Base-by-base conservation (phyloP, 2,888 invertebrate genomes). In the Balanococcus diminutus region DNA sequence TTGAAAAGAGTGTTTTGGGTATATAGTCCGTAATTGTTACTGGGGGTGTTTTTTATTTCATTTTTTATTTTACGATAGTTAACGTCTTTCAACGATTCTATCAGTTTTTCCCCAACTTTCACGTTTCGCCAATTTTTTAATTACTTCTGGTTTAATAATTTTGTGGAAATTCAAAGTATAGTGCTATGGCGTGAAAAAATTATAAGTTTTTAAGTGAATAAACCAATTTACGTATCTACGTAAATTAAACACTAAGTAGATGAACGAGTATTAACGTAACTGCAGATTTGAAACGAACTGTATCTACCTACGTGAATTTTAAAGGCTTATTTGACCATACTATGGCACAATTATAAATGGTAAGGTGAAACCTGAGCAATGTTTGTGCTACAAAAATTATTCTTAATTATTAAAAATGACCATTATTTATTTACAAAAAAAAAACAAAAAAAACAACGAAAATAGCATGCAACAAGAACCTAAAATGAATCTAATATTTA, bases 1-100 rank as follows among this genome's bases (percentile, higher is more conserved):
- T 75, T 75, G 75, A 75, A 75, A 75, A 75, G 75, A 32, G n/a
- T 75, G 75, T 75, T 75, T 32, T 31, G 75, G 75, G 31, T 75
- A 32, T 75, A 67, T 67, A 75, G 31, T n/a, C 75, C 75, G 32
- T 32, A 75, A 75, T 75, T 75, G 75, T 75, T 75, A 75, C 75
- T 36, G 32, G 19, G 32, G 75, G 75, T 75, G 75, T 31, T 31
- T 67, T 67, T 67, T n/a, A n/a, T 67, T 67, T 72, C 1, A 22
- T 22, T 67, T 28, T 67, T 3, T 67, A 67, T 22, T 28, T 22
- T 11, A 28, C 61, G 25, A 67, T 67, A 28, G 25, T 67, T 22
- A 67, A 67, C 61, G 61, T 28, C 61, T 51, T 28, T 67, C 61
- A 67, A 22, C 61, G 11, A 67, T 28, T 67, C 25, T 67, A 67